Conservation (phyloP, 2,113 vertebrate species). For the Eulemur rufifrons region DNA sequence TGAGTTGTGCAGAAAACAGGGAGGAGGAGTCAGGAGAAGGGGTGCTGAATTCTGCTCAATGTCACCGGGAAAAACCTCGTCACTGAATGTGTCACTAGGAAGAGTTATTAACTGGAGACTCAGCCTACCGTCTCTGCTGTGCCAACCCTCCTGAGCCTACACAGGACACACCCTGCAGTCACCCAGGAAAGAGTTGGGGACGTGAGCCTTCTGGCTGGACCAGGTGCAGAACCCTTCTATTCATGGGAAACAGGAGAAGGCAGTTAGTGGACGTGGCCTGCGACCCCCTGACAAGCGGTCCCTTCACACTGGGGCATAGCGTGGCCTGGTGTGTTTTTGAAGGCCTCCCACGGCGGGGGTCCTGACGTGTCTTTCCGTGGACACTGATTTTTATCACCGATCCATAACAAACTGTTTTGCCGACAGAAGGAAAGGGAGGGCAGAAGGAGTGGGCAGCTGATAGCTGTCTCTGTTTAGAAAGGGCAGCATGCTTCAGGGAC, state of each 20-base stretch:
- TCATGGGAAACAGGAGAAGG: constrained; percentile 63
- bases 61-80: background rate
- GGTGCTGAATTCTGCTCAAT: background rate
- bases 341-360: constrained; percentile 78
- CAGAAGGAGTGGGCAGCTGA: constrained; percentile 47
- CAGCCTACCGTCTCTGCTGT: fast-evolving
- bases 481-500: background rate
- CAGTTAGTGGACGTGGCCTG: constrained; percentile 62
- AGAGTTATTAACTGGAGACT: background rate
- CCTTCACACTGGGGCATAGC: constrained; percentile 81
- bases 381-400: constrained; percentile 84
- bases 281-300: constrained; percentile 79
- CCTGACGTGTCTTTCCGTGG: constrained; percentile 81
- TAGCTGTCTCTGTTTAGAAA: constrained; percentile 56
- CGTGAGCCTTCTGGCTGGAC: background rate
- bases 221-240: constrained; percentile 17
- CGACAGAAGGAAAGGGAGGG: constrained; percentile 62
- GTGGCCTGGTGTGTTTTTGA: constrained; percentile 82
- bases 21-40: background rate
- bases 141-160: background rate
- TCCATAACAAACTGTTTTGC: constrained; percentile 78
- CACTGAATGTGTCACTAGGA: background rate
- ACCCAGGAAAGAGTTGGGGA: background rate
- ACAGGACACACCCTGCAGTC: background rate
- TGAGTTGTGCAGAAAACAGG: background rate